phyloP scores from a whole-genome alignment of 2,888 invertebrate species.

The Archips xylosteana region DNA sequence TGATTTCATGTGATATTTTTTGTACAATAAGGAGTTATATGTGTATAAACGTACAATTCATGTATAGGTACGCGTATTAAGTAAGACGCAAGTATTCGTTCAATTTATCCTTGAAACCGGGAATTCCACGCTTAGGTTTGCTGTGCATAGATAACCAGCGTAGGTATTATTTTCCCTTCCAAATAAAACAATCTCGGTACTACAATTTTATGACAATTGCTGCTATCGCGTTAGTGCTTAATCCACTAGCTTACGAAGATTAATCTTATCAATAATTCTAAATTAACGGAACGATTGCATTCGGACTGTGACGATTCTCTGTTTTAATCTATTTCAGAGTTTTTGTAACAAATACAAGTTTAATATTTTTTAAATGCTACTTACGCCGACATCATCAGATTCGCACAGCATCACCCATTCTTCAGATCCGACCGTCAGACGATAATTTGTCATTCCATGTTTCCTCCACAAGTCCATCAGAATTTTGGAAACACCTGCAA shows the following conservation, averaged over 20 bases:
- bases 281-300: conserved; percentile 8
- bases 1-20: too few species aligned
- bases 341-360: neutral
- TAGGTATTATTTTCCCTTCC: neutral
- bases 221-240: neutral
- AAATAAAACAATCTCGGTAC: conserved; percentile 3
- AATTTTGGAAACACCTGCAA: conserved; percentile 50
- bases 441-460: conserved; percentile 54
- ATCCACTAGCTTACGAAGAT: conserved; percentile 9
- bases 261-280: conserved; percentile 12
- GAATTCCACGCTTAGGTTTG: conserved; percentile 6
- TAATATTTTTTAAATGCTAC: neutral
- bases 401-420: conserved; percentile 55
- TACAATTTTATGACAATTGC: conserved; percentile 4
- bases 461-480: conserved; percentile 52
- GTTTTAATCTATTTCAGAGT: neutral
- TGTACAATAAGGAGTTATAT: too few species aligned
- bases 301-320: neutral
- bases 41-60: too few species aligned
- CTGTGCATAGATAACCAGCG: neutral
- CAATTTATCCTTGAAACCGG: conserved; percentile 14
- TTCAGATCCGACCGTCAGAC: conserved; percentile 53
- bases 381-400: conserved; percentile 55
- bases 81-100: neutral
- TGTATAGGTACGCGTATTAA: too few species aligned